A percentile compares a stretch with the other conserved stretches of the same genome.
Evolutionary conservation across 1,140 invertebrate genomes (phyloP).

Genomic region (Caenorhabditis brenneri): DNA sequence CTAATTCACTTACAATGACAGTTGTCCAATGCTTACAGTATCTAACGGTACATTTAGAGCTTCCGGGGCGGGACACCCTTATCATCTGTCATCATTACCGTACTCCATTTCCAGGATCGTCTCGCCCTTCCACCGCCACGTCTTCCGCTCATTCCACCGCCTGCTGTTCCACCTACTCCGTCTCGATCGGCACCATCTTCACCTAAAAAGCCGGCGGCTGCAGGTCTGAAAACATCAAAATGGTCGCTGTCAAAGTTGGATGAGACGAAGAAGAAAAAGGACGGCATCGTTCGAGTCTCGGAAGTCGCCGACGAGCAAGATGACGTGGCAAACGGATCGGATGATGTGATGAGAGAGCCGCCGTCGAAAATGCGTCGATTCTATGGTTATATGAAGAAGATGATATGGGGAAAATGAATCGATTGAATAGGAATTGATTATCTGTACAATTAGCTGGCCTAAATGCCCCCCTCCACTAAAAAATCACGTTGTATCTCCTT

Average conservation of each 20-base stretch:
- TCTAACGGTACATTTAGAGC: too few relatives aligned
- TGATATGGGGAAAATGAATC: slow-evolving; percentile 1
- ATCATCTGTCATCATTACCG: too few relatives aligned
- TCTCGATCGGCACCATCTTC: background rate
- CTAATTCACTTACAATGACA: too few relatives aligned
- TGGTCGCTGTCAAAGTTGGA: slow-evolving; percentile 37
- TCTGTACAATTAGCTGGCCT: too few relatives aligned
- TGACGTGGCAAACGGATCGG: background rate
- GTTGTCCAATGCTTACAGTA: too few relatives aligned
- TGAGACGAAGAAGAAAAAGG: background rate
- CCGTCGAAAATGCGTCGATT: slow-evolving; percentile 45
- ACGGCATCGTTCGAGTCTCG: background rate
- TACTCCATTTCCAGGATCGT: background rate
- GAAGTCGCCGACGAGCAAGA: background rate
- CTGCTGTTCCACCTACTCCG: background rate
- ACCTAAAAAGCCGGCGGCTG: background rate
- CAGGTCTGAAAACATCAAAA: background rate
- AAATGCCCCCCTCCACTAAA: too few relatives aligned
- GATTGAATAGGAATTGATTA: too few relatives aligned
- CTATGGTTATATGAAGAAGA: slow-evolving; percentile 29
- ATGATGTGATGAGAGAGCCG: slow-evolving; percentile 14
- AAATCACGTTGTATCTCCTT: too few relatives aligned
- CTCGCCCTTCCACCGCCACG: too few relatives aligned
- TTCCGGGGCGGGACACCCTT: too few relatives aligned
- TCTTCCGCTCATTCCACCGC: background rate